Percentiles rank a stretch among this genome's conserved stretches.
Evolutionary conservation across 2,113 vertebrate genomes (phyloP).

Genomic region (Prochilodus magdalenae): DNA sequence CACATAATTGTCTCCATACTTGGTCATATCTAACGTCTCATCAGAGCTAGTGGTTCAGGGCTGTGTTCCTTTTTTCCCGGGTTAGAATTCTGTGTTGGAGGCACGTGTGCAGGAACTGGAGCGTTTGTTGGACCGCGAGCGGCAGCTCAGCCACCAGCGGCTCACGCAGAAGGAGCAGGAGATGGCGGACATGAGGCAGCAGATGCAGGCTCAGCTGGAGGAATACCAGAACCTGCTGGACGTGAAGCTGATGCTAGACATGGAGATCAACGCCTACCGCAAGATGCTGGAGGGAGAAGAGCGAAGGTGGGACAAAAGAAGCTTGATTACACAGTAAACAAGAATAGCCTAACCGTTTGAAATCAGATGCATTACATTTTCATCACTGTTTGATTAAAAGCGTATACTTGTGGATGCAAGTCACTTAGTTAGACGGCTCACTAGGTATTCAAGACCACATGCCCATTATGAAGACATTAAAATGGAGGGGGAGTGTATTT

Average conservation of each 20-base stretch:
- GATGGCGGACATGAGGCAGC: conserved; percentile 67
- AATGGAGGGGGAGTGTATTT: too few species aligned
- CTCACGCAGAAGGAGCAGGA: conserved; percentile 82
- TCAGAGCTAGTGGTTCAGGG: background rate
- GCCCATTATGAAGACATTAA: too few species aligned
- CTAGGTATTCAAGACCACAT: too few species aligned
- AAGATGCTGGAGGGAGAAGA: conserved; percentile 91
- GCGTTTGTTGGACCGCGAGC: conserved; percentile 74
- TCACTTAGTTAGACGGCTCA: too few species aligned
- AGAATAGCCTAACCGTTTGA: too few species aligned
- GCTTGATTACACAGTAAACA: too few species aligned
- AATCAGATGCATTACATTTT: too few species aligned
- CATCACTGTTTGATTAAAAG: too few species aligned
- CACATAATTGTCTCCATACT: too few species aligned
- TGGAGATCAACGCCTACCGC: conserved; percentile 87
- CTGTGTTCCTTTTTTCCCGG: background rate
- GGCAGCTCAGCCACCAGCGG: conserved; percentile 66
- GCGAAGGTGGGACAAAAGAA: conserved; percentile 72
- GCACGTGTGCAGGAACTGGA: conserved; percentile 74
- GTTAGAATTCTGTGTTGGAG: conserved; percentile 78
- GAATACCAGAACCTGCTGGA: conserved; percentile 85
- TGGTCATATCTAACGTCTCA: too few species aligned
- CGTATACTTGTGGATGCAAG: too few species aligned
- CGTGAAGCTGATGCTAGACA: conserved; percentile 85
- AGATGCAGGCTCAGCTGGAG: conserved; percentile 79